A percentile compares a stretch with the other conserved stretches of the same genome.
phyloP scores from a whole-genome alignment of 2,113 vertebrate genomes.

The Axis porcinus region DNA sequence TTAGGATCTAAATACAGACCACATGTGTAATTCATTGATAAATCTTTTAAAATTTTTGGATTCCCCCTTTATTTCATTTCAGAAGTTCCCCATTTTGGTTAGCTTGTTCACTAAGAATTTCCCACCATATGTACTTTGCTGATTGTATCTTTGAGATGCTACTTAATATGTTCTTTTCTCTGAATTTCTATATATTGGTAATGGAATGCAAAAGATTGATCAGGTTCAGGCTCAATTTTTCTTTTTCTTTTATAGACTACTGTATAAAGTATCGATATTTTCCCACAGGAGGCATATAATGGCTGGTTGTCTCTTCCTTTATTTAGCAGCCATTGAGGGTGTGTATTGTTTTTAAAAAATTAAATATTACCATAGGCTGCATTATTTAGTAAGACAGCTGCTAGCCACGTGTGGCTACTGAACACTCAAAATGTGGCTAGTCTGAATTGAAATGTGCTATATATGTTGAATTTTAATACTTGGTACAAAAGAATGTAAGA shows the following conservation, averaged over 20 bases:
- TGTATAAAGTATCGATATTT: background rate
- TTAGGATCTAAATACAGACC: background rate
- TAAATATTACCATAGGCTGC: background rate
- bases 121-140: background rate
- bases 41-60: background rate
- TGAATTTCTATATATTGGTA: conserved; percentile 3
- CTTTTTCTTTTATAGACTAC: background rate
- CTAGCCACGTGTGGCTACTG: background rate
- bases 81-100: background rate
- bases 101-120: background rate
- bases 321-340: background rate
- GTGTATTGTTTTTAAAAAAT: conserved; percentile 4
- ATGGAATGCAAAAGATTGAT: background rate
- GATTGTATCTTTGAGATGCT: background rate
- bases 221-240: background rate
- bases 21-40: background rate
- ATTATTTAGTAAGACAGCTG: background rate
- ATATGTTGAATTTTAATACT: conserved; percentile 30
- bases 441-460: conserved; percentile 21
- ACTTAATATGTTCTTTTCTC: background rate
- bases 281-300: background rate
- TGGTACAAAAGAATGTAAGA: conserved; percentile 40
- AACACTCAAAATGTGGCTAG: conserved; percentile 1
- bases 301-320: background rate
- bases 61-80: background rate